A percentile compares a stretch with the other conserved stretches of the same genome.
Conservation (phyloP, 2,797 vertebrate species). For the Sebastes glaucus region DNA sequence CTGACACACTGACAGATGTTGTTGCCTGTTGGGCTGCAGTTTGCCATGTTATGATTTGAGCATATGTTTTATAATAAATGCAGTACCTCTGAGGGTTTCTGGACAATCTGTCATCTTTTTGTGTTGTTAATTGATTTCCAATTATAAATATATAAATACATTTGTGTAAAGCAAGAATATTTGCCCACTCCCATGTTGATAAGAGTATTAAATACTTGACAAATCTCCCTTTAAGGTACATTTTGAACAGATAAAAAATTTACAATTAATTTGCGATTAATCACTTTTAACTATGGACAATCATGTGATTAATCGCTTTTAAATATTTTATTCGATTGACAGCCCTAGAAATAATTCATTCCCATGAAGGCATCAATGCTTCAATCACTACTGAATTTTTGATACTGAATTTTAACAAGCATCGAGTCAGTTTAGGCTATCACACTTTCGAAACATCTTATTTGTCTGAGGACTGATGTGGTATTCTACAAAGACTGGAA, state of each 20-base stretch:
- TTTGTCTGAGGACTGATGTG: not conserved
- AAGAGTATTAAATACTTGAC: too few species aligned
- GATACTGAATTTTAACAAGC: not conserved
- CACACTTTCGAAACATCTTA: not conserved
- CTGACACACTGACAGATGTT: not conserved
- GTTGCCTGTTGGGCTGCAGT: rapidly evolving
- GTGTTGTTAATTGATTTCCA: not conserved
- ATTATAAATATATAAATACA: not conserved
- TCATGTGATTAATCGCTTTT: not conserved
- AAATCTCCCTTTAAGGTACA: too few species aligned
- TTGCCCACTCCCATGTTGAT: not conserved
- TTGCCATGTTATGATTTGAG: not conserved
- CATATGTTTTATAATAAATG: not conserved
- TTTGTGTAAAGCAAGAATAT: not conserved
- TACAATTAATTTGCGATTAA: too few species aligned
- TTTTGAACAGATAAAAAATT: not conserved
- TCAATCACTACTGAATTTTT: not conserved
- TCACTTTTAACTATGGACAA: not conserved
- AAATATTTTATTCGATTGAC: rapidly evolving
- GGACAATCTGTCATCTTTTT: not conserved
- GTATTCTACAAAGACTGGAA: not conserved
- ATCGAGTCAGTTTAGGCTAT: not conserved
- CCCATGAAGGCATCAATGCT: not conserved
- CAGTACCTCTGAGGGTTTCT: not conserved
- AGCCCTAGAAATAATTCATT: not conserved